Conservation (phyloP, 2,888 invertebrate species). For the Synanthedon vespiformis region DNA sequence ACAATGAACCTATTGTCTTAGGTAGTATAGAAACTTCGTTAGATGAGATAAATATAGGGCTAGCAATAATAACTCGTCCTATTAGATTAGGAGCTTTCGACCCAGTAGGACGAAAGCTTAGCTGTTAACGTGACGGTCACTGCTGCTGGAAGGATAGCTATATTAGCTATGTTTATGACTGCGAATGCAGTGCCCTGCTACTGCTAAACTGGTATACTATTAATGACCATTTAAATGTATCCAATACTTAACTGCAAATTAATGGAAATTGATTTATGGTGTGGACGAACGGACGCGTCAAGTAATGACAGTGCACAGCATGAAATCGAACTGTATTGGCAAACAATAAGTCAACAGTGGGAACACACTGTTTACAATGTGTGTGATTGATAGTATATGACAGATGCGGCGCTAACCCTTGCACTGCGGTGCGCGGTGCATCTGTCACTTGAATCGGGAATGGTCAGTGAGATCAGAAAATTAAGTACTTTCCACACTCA, state of each 20-base stretch:
- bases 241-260: slow-evolving; percentile 1
- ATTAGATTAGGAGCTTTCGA: too few species aligned
- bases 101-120: too few species aligned
- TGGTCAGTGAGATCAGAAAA: slow-evolving; percentile 29
- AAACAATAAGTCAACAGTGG: slow-evolving; percentile 49
- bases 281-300: neutral
- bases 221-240: too few species aligned
- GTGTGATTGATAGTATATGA: slow-evolving; percentile 58
- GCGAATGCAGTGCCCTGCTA: too few species aligned
- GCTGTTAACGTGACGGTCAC: too few species aligned
- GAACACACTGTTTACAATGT: slow-evolving; percentile 52
- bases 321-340: slow-evolving; percentile 33
- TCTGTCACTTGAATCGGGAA: slow-evolving; percentile 40
- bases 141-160: too few species aligned
- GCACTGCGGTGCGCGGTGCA: slow-evolving; percentile 28
- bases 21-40: too few species aligned
- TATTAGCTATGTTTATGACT: too few species aligned
- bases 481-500: slow-evolving; percentile 8
- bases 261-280: slow-evolving; percentile 8
- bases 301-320: slow-evolving; percentile 39
- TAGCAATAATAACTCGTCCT: too few species aligned
- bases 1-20: too few species aligned
- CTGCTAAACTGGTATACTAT: too few species aligned
- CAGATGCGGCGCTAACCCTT: slow-evolving; percentile 62
- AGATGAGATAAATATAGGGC: too few species aligned